Base-by-base conservation (phyloP, 1,140 invertebrate genomes). In the Elymnias hypermnestra region DNA sequence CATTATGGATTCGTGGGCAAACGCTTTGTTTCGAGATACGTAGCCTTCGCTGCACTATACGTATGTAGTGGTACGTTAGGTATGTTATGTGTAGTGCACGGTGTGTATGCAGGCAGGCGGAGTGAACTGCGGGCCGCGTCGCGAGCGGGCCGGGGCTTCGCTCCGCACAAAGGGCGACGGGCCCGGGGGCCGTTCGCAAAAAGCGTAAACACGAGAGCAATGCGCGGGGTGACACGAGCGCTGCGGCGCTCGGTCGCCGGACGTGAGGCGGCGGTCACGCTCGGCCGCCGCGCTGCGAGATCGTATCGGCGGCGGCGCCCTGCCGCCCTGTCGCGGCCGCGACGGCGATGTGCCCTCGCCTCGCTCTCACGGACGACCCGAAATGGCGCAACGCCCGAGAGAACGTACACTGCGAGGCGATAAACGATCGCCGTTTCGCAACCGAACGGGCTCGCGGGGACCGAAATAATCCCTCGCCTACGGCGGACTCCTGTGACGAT, bases 341-440 rank as follows among this genome's bases (percentile, higher is more conserved):
- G 56, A 57, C 58, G 62, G 53, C 59, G 66, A 63, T 58, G 61
- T 67, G 68, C 63, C 69, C 72, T 73, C 70, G 69, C 66, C 61
- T 63, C 59, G 62, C 65, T 53, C 47, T 58, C 64, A 60, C 69
- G 66, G 66, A 72, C 73, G 72, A 75, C 65, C 68, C 70, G 74
- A 72, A 81, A 83, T 83, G 79, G 79, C 79, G 79, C 75, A 83
- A 78, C 79, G 73, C 59, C 60, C 68, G 71, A 75, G 77, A 83
- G 78, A 83, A 79, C 74, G 74, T 78, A 67, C 67, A 62, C 57
- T 65, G 64, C 72, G 68, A 70, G 57, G 63, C 71, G 68, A 69
- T n/a, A 68, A 69, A 60, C 56, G 67, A 70, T 63, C 67, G 64
- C 63, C 59, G 73, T 79, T 83, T 83, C 77, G 79, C 79, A 83